phyloP scores from a whole-genome alignment of 2,113 vertebrate species.

The Sylvia atricapilla region DNA sequence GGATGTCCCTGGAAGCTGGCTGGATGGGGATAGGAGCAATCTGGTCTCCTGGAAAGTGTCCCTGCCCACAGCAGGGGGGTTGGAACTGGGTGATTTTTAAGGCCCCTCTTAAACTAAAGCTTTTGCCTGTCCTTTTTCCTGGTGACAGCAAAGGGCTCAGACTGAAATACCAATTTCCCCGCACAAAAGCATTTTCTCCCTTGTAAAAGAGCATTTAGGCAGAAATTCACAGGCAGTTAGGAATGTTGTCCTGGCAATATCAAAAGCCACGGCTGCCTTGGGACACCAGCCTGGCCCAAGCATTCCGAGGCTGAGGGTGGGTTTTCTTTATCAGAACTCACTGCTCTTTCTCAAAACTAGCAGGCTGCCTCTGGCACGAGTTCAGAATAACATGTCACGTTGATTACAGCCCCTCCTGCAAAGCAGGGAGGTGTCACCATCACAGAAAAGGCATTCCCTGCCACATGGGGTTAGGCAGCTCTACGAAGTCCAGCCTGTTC shows the following conservation, averaged over 20 bases:
- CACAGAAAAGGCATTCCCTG: not conserved
- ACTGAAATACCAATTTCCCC: not conserved
- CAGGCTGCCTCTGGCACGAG: not conserved
- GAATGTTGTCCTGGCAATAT: not conserved
- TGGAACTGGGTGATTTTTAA: not conserved
- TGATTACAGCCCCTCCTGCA: not conserved
- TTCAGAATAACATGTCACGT: not conserved
- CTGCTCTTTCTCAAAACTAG: not conserved
- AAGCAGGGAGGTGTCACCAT: not conserved
- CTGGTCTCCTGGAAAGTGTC: not conserved
- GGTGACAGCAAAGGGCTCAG: not conserved
- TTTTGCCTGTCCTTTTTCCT: not conserved
- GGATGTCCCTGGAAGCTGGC: not conserved
- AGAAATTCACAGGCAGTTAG: not conserved
- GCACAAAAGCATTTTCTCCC: not conserved
- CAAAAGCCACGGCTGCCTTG: not conserved
- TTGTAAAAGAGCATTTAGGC: not conserved
- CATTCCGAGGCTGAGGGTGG: not conserved
- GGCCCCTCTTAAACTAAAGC: not conserved
- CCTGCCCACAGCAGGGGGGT: not conserved
- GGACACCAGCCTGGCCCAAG: not conserved
- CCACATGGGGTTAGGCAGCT: rapidly evolving
- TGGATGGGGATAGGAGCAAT: not conserved
- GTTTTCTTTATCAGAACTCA: not conserved
- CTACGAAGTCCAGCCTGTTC: not conserved